Conservation (phyloP, 2,113 vertebrate species). For the Cranoglanis bouderius region DNA sequence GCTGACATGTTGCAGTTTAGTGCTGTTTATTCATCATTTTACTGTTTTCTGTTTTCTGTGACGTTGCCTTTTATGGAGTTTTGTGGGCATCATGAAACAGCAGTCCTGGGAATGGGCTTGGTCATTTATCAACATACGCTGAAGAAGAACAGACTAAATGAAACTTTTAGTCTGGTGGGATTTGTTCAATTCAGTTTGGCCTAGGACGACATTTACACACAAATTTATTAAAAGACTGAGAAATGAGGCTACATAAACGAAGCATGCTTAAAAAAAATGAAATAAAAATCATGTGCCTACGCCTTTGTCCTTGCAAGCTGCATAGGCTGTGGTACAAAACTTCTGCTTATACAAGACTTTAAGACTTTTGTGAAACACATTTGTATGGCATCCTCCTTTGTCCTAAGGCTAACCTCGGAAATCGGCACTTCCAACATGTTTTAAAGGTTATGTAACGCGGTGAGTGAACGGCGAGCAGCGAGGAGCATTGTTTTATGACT, state of each 20-base stretch:
- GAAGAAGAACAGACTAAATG: neutral
- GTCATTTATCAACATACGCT: neutral
- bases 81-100: neutral
- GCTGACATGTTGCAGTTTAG: neutral
- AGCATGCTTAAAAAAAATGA: neutral
- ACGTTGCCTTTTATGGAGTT: neutral
- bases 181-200: neutral
- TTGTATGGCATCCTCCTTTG: neutral
- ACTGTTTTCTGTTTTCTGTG: neutral
- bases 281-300: neutral
- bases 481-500: constrained; percentile 29
- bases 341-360: neutral
- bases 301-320: neutral
- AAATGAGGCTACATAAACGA: neutral
- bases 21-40: neutral
- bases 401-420: neutral
- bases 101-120: neutral
- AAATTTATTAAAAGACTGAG: neutral
- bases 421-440: constrained; percentile 1
- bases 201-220: neutral
- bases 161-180: neutral
- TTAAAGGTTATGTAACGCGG: constrained; percentile 27
- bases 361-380: neutral
- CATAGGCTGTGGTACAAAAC: neutral
- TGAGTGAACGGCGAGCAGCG: neutral